phyloP scores from a whole-genome alignment of 1,140 invertebrate species.

The Drosophila azteca region DNA sequence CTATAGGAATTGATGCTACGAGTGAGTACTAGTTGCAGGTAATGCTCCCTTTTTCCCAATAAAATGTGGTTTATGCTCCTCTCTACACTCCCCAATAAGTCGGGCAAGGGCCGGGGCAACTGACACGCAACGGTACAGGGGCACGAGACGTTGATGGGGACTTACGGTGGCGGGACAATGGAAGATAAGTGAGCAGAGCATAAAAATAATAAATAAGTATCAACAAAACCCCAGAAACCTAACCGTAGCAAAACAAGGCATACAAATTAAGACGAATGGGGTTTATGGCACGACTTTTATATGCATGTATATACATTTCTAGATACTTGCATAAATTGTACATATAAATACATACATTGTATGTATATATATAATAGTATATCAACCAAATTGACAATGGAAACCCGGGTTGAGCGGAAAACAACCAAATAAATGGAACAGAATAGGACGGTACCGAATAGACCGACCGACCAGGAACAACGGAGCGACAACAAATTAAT shows the following conservation, averaged over 20 bases:
- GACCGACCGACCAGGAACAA: constrained; percentile 21
- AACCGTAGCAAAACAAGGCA: constrained; percentile 60
- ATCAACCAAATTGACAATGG: constrained; percentile 60
- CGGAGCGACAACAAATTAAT: constrained; percentile 75
- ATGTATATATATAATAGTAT: constrained; percentile 32
- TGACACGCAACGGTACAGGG: constrained; percentile 8
- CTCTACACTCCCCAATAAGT: constrained; percentile 27
- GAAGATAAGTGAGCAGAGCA: constrained; percentile 50
- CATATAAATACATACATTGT: constrained; percentile 20
- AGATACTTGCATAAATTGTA: constrained; percentile 11
- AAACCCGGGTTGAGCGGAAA: constrained; percentile 26
- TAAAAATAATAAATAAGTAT: constrained; percentile 59
- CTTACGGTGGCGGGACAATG: constrained; percentile 24
- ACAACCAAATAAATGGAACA: constrained; percentile 47
- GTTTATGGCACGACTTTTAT: constrained; percentile 71
- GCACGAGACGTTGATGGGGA: neutral
- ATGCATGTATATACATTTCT: constrained; percentile 27
- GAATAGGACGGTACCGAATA: constrained; percentile 34
- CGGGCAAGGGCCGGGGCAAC: neutral
- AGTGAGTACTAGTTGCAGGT: constrained; percentile 25
- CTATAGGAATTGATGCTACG: constrained; percentile 23
- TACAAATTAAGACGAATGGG: constrained; percentile 80
- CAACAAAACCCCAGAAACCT: constrained; percentile 41
- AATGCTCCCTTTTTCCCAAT: neutral
- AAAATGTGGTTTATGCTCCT: constrained; percentile 16